Conservation (phyloP, 2,113 vertebrate species). For the Tachycineta bicolor region DNA sequence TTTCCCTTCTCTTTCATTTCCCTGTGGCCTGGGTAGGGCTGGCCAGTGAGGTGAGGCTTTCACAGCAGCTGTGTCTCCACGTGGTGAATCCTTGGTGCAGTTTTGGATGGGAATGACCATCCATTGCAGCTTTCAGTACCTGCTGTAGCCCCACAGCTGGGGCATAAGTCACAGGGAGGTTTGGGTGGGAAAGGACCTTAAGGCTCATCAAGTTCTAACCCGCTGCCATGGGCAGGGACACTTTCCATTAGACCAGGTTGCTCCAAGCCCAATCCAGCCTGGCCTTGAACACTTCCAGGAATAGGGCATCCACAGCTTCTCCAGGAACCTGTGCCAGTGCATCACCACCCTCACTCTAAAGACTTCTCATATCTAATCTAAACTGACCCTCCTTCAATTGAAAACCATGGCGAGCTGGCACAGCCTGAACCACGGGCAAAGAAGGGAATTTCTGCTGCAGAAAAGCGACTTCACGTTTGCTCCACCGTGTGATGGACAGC, state of each 20-base stretch:
- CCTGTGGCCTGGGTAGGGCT: not conserved
- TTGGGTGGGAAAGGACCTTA: not conserved
- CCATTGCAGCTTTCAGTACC: not conserved
- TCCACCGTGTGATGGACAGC: not conserved
- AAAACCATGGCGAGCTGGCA: not conserved
- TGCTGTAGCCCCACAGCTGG: not conserved
- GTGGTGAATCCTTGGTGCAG: not conserved
- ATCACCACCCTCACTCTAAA: not conserved
- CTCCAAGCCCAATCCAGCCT: not conserved
- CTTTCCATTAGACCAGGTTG: not conserved
- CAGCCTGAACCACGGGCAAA: not conserved
- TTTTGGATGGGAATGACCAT: not conserved
- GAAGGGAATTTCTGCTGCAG: not conserved
- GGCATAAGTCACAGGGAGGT: not conserved
- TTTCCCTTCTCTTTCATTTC: not conserved
- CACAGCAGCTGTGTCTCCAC: not conserved
- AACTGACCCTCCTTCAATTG: not conserved
- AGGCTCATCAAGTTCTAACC: not conserved
- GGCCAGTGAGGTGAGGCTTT: fast-evolving
- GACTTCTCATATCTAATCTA: not conserved
- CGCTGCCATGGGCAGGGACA: not conserved
- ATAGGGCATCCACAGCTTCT: not conserved
- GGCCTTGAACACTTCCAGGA: not conserved
- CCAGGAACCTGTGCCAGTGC: not conserved
- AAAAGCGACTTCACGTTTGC: not conserved